Evolutionary conservation across 2,113 vertebrate species (phyloP).

Genomic region (Istiophorus platypterus): DNA sequence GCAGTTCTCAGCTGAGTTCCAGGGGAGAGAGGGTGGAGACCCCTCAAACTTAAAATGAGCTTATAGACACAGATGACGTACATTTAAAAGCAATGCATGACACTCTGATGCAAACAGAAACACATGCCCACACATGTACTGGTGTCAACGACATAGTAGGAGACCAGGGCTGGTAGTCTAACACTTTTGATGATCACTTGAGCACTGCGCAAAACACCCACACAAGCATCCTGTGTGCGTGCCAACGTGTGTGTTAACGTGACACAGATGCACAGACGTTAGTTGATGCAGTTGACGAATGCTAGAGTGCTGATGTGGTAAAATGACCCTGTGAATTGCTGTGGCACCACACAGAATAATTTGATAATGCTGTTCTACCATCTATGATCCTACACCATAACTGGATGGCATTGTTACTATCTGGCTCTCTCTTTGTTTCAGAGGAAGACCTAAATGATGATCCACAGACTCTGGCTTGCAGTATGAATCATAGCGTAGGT

Average conservation of each 20-base stretch:
- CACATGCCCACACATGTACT: slow-evolving; percentile 29
- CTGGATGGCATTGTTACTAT: slow-evolving; percentile 13
- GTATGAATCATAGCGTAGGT: not conserved
- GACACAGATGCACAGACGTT: slow-evolving; percentile 39
- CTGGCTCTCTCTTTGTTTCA: slow-evolving; percentile 42
- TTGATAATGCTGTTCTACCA: not conserved
- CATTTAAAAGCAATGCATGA: slow-evolving; percentile 35
- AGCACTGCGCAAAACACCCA: slow-evolving; percentile 34
- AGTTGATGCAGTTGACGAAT: slow-evolving; percentile 40
- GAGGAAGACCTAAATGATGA: slow-evolving; percentile 33
- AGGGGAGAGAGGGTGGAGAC: slow-evolving; percentile 55
- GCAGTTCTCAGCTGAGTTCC: slow-evolving; percentile 62
- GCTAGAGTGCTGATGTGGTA: slow-evolving; percentile 1
- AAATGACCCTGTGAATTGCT: slow-evolving; percentile 11
- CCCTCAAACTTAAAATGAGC: slow-evolving; percentile 68
- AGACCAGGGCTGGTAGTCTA: slow-evolving; percentile 9
- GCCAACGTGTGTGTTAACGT: slow-evolving; percentile 55
- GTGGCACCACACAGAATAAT: not conserved
- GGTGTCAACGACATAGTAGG: slow-evolving; percentile 33
- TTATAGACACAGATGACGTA: slow-evolving; percentile 56
- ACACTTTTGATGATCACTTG: slow-evolving; percentile 36
- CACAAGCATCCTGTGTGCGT: slow-evolving; percentile 53
- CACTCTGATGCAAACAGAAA: slow-evolving; percentile 31
- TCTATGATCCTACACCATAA: slow-evolving; percentile 14
- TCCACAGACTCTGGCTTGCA: slow-evolving; percentile 15